Percentiles rank a stretch among this genome's conserved stretches.
phyloP scores from a whole-genome alignment of 2,797 vertebrate species.

The Glyptemys insculpta region DNA sequence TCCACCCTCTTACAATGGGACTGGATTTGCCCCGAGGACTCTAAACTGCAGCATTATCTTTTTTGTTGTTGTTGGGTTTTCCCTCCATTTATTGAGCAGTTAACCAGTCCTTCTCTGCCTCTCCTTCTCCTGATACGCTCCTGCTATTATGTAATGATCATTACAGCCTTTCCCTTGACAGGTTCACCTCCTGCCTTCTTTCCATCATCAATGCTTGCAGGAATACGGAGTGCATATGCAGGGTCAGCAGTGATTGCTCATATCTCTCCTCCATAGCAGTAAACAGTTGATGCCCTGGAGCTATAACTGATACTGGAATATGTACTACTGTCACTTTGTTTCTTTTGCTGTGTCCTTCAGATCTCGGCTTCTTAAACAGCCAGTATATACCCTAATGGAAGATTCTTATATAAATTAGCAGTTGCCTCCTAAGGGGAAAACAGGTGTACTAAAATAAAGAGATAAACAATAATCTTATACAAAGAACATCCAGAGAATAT shows the following conservation, averaged over 20 bases:
- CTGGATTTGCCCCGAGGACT: neutral
- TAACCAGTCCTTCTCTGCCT: neutral
- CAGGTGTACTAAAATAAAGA: neutral
- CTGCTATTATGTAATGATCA: neutral
- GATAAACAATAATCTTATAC: neutral
- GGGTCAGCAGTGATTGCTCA: neutral
- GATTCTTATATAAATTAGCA: neutral
- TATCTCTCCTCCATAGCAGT: neutral
- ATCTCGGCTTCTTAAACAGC: neutral
- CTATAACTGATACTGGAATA: neutral
- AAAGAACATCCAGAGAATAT: neutral
- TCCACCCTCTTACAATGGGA: neutral
- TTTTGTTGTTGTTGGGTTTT: neutral
- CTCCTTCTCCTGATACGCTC: neutral
- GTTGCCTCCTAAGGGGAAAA: neutral
- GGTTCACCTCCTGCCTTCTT: neutral
- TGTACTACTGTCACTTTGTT: fast-evolving
- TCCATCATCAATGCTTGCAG: neutral
- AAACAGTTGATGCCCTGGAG: neutral
- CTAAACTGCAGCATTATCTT: neutral
- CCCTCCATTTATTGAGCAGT: neutral
- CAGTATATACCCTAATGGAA: neutral
- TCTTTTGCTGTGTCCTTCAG: neutral
- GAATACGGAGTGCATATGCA: neutral
- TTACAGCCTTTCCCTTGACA: neutral